phyloP scores from a whole-genome alignment of 1,140 invertebrate genomes.

The Tetramorium alpestre region DNA sequence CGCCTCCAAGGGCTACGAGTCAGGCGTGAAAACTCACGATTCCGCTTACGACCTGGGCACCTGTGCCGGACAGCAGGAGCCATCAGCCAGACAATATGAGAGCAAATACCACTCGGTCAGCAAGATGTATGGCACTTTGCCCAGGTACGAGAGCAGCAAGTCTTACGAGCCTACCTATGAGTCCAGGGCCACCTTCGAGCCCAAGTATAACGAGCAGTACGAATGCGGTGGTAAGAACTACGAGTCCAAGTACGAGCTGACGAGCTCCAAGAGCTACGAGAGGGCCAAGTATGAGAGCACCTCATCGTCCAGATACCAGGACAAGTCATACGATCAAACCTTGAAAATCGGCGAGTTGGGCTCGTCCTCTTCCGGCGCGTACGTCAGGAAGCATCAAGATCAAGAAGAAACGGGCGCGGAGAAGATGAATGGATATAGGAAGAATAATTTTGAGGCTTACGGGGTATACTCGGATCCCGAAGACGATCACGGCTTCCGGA shows the following conservation, averaged over 20 bases:
- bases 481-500: conserved; percentile 86
- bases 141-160: conserved; percentile 80
- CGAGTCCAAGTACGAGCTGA: conserved; percentile 82
- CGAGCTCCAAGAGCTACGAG: conserved; percentile 84
- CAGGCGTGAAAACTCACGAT: conserved; percentile 83
- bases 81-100: conserved; percentile 75
- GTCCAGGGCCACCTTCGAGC: conserved; percentile 65
- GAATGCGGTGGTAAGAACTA: conserved; percentile 71
- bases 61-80: conserved; percentile 71
- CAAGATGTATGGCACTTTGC: conserved; percentile 82
- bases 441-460: conserved; percentile 85
- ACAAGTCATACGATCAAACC: conserved; percentile 84
- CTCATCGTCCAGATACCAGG: conserved; percentile 76
- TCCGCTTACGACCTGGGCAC: conserved; percentile 80
- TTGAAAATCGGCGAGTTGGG: conserved; percentile 82
- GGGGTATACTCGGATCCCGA: conserved; percentile 86
- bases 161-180: conserved; percentile 77
- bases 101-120: conserved; percentile 78
- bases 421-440: conserved; percentile 84
- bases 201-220: conserved; percentile 78
- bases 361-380: conserved; percentile 71
- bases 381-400: conserved; percentile 81
- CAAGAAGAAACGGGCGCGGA: conserved; percentile 75
- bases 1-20: conserved; percentile 82
- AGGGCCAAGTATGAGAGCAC: conserved; percentile 80